These are phyloP conservation scores for Platyura marginata DNA, from an alignment of 1,140 invertebrate species.

Conservation along the genomic window DNA sequence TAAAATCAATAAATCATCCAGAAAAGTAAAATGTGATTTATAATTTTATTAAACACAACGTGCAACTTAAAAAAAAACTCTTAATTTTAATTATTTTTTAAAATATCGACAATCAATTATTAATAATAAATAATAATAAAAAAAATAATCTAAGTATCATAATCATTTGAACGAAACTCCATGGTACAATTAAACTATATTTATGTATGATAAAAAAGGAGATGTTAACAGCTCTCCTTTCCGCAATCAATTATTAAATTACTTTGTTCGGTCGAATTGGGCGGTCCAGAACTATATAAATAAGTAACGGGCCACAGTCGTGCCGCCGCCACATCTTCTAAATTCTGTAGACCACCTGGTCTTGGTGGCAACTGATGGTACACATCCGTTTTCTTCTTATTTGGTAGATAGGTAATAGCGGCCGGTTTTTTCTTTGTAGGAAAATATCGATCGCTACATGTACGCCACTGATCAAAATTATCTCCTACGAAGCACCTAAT, in stretches of 20 bases:
- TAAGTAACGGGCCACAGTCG: conserved; percentile 47
- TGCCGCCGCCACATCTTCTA: conserved; percentile 23
- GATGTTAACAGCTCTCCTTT: conserved; percentile 23
- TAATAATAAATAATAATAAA: too few relatives aligned
- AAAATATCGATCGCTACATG: conserved; percentile 62
- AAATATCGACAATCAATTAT: too few relatives aligned
- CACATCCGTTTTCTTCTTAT: conserved; percentile 20
- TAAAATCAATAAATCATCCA: too few relatives aligned
- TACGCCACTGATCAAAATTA: conserved; percentile 54
- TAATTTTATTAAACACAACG: too few relatives aligned
- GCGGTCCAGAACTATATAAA: conserved; percentile 40
- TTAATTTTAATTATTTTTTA: too few relatives aligned
- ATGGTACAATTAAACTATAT: too few relatives aligned
- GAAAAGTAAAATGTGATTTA: too few relatives aligned
- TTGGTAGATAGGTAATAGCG: conserved; percentile 13
- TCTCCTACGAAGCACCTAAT: conserved; percentile 61
- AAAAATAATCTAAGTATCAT: too few relatives aligned
- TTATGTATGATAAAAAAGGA: not conserved
- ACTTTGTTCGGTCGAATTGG: conserved; percentile 27
- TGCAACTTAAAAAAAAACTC: too few relatives aligned
- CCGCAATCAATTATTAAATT: conserved; percentile 26
- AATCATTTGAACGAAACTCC: too few relatives aligned
- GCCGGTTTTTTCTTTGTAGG: conserved; percentile 8
- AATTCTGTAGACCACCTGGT: conserved; percentile 27
- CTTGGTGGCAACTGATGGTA: conserved; percentile 24